Conservation (phyloP, 2,888 invertebrate species). For the Caenorhabditis doughertyi region DNA sequence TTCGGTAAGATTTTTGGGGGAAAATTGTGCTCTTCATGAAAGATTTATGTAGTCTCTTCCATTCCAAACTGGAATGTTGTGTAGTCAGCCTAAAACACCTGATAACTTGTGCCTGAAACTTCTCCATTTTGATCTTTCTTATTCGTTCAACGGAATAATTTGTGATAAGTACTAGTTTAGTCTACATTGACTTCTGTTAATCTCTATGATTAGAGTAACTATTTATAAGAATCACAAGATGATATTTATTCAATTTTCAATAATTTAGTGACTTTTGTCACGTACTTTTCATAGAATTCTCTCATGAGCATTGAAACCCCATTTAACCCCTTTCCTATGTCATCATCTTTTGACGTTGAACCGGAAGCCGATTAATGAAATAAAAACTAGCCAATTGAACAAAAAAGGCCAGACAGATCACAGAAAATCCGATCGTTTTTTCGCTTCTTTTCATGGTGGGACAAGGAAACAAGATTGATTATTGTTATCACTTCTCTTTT, state of each 20-base stretch:
- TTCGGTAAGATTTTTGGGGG: conserved; percentile 27
- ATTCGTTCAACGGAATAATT: neutral
- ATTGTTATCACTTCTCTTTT: neutral
- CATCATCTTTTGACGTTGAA: neutral
- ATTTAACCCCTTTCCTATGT: neutral
- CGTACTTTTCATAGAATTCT: conserved; percentile 9
- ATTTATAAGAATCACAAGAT: conserved; percentile 12
- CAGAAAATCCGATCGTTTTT: conserved; percentile 24
- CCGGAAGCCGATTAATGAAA: neutral
- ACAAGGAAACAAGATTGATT: conserved; percentile 10
- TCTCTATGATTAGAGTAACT: conserved; percentile 8
- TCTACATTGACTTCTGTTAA: neutral
- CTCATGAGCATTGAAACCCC: conserved; percentile 10
- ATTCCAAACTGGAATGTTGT: no score
- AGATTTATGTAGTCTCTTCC: no score
- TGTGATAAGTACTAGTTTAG: neutral
- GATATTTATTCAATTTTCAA: conserved; percentile 13
- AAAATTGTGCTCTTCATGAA: neutral
- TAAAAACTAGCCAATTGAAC: conserved; percentile 14
- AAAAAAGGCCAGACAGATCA: conserved; percentile 32
- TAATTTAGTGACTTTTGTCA: conserved; percentile 9
- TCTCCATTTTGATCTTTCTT: neutral
- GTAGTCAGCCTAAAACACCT: no score
- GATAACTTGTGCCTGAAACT: no score
- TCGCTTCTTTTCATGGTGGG: neutral